phyloP scores from a whole-genome alignment of 2,113 vertebrate species.

The Myrmophylax atrothorax region DNA sequence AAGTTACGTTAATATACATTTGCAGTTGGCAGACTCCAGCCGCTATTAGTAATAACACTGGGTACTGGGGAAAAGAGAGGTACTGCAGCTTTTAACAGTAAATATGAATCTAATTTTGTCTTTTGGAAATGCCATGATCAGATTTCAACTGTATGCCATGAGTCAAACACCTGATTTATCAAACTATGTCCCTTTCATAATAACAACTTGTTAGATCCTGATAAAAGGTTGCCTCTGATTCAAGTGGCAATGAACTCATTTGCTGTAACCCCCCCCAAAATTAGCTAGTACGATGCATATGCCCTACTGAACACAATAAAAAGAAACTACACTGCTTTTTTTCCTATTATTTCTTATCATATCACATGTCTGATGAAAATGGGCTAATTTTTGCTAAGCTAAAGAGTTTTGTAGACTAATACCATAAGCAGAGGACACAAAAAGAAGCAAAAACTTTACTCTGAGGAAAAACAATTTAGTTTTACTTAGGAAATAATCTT shows the following conservation, averaged over 20 bases:
- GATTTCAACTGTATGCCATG: background rate
- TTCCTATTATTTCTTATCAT: background rate
- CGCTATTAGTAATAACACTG: background rate
- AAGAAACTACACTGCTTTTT: background rate
- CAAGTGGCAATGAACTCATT: background rate
- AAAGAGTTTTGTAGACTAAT: background rate
- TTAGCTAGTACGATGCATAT: background rate
- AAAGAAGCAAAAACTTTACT: background rate
- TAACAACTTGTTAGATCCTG: background rate
- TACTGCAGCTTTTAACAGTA: background rate
- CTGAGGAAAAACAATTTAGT: background rate
- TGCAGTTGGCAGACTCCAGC: background rate
- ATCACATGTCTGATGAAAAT: background rate
- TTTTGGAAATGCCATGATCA: background rate
- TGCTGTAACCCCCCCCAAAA: background rate
- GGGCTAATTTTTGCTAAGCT: background rate
- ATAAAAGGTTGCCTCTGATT: background rate
- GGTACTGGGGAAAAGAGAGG: background rate
- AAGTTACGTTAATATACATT: background rate
- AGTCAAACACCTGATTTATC: background rate
- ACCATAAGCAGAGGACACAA: background rate
- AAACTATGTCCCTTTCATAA: background rate
- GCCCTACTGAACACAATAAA: background rate
- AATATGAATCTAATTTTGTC: background rate
- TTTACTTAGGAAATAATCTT: background rate